Evolutionary conservation across 2,113 vertebrate species (phyloP).

Genomic region (Ornithorhynchus anatinus): DNA sequence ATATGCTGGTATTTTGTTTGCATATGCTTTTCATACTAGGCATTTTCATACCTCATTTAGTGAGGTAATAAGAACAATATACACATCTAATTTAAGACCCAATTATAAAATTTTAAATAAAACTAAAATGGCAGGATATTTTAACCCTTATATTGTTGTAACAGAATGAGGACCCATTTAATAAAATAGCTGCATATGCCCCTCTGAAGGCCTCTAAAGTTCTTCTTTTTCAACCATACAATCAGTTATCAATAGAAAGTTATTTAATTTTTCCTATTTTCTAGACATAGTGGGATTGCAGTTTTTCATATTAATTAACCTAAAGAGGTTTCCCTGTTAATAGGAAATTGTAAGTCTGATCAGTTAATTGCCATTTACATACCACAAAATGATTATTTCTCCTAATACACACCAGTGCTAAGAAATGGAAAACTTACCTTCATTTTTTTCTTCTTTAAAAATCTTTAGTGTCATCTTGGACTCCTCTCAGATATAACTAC

Average conservation of each 20-base stretch:
- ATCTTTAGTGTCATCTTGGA: too few relatives aligned
- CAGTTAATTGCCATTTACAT: slow-evolving; percentile 53
- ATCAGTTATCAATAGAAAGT: too few relatives aligned
- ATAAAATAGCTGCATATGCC: not conserved
- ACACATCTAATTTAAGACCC: slow-evolving; percentile 10
- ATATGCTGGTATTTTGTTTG: slow-evolving; percentile 17
- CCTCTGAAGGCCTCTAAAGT: too few relatives aligned
- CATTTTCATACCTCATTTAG: slow-evolving; percentile 14
- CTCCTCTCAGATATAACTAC: too few relatives aligned
- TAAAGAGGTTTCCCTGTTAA: slow-evolving; percentile 45
- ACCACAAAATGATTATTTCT: slow-evolving; percentile 49
- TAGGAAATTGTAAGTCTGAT: slow-evolving; percentile 42
- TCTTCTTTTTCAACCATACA: too few relatives aligned
- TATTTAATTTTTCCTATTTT: too few relatives aligned
- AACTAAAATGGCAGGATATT: not conserved
- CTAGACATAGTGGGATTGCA: slow-evolving; percentile 10
- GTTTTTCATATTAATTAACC: slow-evolving; percentile 39
- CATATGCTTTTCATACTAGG: slow-evolving; percentile 26
- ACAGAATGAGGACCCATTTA: not conserved
- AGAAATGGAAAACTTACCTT: slow-evolving; percentile 29
- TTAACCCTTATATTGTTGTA: slow-evolving; percentile 1
- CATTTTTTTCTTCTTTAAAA: not conserved
- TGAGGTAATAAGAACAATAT: slow-evolving; percentile 23
- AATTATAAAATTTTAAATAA: slow-evolving; percentile 27
- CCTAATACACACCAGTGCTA: slow-evolving; percentile 42